Percentiles rank a stretch among this genome's conserved stretches.
phyloP scores from a whole-genome alignment of 2,797 vertebrate species.

The Columba guinea region DNA sequence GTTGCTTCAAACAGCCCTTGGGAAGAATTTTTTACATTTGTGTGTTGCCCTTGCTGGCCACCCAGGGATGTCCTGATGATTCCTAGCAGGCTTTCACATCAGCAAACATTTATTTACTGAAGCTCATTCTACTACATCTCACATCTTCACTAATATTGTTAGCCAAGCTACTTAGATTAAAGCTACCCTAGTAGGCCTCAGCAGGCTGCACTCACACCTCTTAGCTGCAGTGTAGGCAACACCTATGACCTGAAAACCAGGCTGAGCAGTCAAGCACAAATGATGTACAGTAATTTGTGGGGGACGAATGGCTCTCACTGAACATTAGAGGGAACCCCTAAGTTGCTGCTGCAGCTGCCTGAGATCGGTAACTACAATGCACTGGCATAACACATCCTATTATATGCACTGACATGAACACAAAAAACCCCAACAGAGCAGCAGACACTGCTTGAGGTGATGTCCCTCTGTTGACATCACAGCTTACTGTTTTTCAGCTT shows the following conservation, averaged over 20 bases:
- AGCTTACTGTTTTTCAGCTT: not conserved
- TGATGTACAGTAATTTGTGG: not conserved
- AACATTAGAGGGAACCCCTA: not conserved
- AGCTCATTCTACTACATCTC: not conserved
- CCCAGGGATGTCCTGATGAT: not conserved
- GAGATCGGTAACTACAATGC: not conserved
- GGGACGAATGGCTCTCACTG: not conserved
- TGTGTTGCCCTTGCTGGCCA: not conserved
- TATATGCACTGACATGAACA: not conserved
- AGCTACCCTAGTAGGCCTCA: not conserved
- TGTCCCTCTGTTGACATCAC: conserved; percentile 9
- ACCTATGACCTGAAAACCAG: not conserved
- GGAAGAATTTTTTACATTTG: not conserved
- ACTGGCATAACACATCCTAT: not conserved
- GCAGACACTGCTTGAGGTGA: conserved; percentile 25
- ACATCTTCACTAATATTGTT: conserved; percentile 2
- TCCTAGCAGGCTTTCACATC: conserved; percentile 30
- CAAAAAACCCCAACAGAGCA: not conserved
- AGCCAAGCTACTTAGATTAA: conserved; percentile 6
- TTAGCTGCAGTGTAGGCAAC: not conserved
- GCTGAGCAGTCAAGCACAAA: not conserved
- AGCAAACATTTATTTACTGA: conserved; percentile 15
- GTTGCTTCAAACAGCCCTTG: not conserved
- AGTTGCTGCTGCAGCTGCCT: not conserved
- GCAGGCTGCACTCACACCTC: not conserved